Base-by-base conservation (phyloP, 1,140 invertebrate genomes). In the Tetramorium simillimum region DNA sequence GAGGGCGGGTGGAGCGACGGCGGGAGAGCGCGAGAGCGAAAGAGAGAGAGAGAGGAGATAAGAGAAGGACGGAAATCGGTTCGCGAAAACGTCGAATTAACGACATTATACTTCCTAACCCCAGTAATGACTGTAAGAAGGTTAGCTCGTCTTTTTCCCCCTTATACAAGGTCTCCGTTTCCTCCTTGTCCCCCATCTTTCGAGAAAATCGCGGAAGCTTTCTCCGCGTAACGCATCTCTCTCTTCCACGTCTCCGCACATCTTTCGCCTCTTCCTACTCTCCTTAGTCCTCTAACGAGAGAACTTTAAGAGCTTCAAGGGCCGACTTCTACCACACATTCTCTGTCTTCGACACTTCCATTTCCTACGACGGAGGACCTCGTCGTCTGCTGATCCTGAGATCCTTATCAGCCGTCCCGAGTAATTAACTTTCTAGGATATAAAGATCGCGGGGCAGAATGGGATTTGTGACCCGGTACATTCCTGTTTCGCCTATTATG, bases 21-120 rank as follows among this genome's bases (percentile, higher is more conserved):
- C 37, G 21, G 18, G 49, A 14, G 78, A 2, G 69, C 37, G 18
- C 37, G 56, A n/a, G 12, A 21, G 76, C 28, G 49, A 33, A n/a
- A 51, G 18, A 43, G 33, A 3, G 37, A 24, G n/a, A n/a, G n/a
- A n/a, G n/a, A n/a, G 0, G 40, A 46, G 58, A 43, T 28, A 28
- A 60, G 16, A 53, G 18, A 63, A 21, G 28, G 43, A 49, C 58
- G 58, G 72, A 86, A 86, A 56, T 37, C 70, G 89, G 77, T 81
- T 85, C 88, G 87, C 85, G 90, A 91, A 91, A 92, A 92, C 87
- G 87, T 87, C 87, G 87, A 90, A 91, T 92, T 92, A 92, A 92
- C 85, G 91, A 92, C 78, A 87, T 92, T 92, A 92, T 89, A 85
- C 80, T 84, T 86, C 70, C 88, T 87, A 88, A 91, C 82, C 80